These are phyloP conservation scores for Otis tarda DNA, from an alignment of 2,113 vertebrate species.

Conservation along the genomic window DNA sequence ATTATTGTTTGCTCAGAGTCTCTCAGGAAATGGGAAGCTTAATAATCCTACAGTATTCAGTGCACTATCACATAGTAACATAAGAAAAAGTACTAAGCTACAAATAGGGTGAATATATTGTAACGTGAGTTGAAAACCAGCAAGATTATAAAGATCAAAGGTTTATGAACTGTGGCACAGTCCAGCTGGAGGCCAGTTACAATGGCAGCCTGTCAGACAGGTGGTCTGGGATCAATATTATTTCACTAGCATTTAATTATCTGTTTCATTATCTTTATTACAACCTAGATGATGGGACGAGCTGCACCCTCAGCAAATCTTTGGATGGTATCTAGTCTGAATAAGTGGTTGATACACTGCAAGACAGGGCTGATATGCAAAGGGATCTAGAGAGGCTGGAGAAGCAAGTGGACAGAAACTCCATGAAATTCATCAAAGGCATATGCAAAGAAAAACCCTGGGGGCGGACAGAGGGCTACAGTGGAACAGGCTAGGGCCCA, in stretches of 20 bases:
- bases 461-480: background rate
- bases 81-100: background rate
- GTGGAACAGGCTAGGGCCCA: accelerated
- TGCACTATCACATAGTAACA: background rate
- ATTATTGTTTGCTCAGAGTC: background rate
- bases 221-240: background rate
- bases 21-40: background rate
- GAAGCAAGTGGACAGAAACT: background rate
- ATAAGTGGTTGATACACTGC: background rate
- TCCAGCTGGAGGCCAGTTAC: background rate
- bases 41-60: background rate
- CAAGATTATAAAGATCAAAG: background rate
- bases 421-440: background rate
- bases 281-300: background rate
- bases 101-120: background rate
- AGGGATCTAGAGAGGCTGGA: background rate
- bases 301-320: background rate
- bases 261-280: background rate
- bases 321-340: background rate
- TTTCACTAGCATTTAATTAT: background rate
- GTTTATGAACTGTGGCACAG: background rate
- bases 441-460: background rate
- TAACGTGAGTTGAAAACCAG: background rate
- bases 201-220: background rate
- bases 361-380: background rate